phyloP scores from a whole-genome alignment of 2,113 vertebrate genomes.

The Tyrannus savana region DNA sequence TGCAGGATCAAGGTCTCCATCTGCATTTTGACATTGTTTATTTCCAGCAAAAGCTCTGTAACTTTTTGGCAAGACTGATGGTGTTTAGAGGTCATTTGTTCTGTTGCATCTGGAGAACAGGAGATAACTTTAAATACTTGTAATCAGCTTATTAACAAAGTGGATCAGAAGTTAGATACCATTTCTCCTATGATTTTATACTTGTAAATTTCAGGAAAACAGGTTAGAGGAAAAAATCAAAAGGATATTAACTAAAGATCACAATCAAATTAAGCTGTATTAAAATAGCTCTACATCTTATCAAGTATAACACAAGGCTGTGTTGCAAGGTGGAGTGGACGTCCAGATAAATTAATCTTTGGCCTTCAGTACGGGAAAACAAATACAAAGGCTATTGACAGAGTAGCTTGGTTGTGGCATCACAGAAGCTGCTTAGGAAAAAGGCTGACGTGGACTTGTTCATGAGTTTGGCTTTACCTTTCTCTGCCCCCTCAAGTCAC shows the following conservation, averaged over 20 bases:
- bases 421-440: conserved; percentile 7
- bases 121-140: conserved; percentile 61
- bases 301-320: neutral
- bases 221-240: conserved; percentile 41
- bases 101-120: conserved; percentile 29
- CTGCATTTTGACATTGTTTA: conserved; percentile 22
- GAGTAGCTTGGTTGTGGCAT: neutral
- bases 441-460: neutral
- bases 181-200: conserved; percentile 52
- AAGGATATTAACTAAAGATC: conserved; percentile 47
- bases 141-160: conserved; percentile 61
- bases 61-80: neutral
- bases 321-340: conserved; percentile 4
- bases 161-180: conserved; percentile 49
- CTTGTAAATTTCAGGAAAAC: conserved; percentile 34
- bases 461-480: neutral
- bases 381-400: conserved; percentile 26
- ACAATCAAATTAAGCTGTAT: conserved; percentile 60
- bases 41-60: neutral
- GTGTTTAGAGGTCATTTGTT: conserved; percentile 43
- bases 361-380: conserved; percentile 9
- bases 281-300: conserved; percentile 27
- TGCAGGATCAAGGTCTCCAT: neutral
- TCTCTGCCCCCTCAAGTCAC: neutral
- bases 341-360: conserved; percentile 37